phyloP scores from a whole-genome alignment of 2,113 vertebrate genomes.

The Pelobates fuscus region DNA sequence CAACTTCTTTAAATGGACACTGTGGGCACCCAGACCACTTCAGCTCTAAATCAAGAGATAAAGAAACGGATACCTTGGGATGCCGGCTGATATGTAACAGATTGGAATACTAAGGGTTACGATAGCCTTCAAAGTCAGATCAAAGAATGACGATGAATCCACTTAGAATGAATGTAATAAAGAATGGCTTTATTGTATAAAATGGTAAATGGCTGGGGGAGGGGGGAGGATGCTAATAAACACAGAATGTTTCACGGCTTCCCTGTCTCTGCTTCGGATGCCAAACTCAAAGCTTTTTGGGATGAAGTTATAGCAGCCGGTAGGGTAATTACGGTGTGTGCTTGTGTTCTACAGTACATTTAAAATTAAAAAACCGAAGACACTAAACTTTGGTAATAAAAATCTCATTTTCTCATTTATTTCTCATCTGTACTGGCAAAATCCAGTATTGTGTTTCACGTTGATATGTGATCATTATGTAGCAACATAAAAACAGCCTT shows the following conservation, averaged over 20 bases:
- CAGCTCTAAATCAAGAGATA: no score
- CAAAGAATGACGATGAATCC: no score
- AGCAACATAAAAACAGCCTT: conserved; percentile 44
- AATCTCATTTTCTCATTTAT: conserved; percentile 66
- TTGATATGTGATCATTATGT: conserved; percentile 45
- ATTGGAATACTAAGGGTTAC: no score
- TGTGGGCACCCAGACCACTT: no score
- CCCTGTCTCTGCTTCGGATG: conserved; percentile 68
- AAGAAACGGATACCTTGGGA: no score
- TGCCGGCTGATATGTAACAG: no score
- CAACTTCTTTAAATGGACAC: no score
- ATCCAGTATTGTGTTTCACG: conserved; percentile 54
- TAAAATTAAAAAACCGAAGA: conserved; percentile 59
- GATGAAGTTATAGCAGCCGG: conserved; percentile 59
- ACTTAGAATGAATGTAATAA: no score
- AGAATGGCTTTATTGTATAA: no score
- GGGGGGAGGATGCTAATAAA: no score
- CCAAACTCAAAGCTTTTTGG: conserved; percentile 62
- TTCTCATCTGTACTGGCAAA: conserved; percentile 65
- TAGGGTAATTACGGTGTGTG: conserved; percentile 62
- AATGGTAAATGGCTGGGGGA: no score
- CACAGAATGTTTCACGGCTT: neutral
- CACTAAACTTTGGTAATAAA: conserved; percentile 58
- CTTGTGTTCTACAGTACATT: conserved; percentile 57
- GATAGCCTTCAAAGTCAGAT: no score